phyloP scores from a whole-genome alignment of 1,140 invertebrate genomes.

The Diuraphis noxia region DNA sequence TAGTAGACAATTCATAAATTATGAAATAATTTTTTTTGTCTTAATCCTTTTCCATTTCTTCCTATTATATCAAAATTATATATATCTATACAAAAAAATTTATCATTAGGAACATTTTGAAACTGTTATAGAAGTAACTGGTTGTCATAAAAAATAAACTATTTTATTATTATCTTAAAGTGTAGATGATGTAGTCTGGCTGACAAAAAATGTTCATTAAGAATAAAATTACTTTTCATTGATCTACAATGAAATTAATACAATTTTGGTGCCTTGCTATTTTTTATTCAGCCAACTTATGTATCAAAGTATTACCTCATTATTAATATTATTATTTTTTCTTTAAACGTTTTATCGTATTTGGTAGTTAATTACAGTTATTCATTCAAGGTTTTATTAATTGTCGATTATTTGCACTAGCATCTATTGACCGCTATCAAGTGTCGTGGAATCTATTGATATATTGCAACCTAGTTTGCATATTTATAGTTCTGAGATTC shows the following conservation, averaged over 20 bases:
- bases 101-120: not conserved
- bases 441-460: not conserved
- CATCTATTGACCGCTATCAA: not conserved
- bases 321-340: not conserved
- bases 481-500: constrained; percentile 27
- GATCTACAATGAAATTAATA: not conserved
- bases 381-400: not conserved
- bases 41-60: not conserved
- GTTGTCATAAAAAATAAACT: too few species aligned
- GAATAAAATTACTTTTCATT: not conserved
- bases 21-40: not conserved
- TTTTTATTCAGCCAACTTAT: not conserved
- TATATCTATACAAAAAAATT: not conserved
- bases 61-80: not conserved
- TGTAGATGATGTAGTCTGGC: not conserved
- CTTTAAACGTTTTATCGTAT: not conserved
- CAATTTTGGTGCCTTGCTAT: not conserved
- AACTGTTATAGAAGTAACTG: too few species aligned
- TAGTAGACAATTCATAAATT: not conserved
- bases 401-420: not conserved
- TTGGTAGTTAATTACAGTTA: not conserved
- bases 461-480: not conserved
- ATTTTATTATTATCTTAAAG: not conserved
- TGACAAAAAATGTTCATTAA: not conserved
- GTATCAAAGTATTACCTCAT: not conserved